Conservation (phyloP, 2,888 invertebrate species). For the Girardia tigrina region DNA sequence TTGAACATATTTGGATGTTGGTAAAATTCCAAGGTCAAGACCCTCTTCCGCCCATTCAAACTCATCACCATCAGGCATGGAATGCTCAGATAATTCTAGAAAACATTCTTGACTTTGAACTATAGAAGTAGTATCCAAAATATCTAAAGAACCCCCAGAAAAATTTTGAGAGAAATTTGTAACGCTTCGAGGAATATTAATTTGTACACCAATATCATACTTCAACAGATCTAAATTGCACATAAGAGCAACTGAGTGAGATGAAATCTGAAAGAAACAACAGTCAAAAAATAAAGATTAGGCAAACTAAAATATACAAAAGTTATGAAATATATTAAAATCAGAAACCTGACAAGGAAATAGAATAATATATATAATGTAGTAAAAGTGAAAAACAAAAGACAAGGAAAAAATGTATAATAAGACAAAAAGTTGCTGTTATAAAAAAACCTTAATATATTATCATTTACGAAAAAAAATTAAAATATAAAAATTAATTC, state of each 20-base stretch:
- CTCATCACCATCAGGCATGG: neutral
- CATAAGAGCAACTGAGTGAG: too few species aligned
- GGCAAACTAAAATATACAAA: too few species aligned
- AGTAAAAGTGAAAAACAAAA: too few species aligned
- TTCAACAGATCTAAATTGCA: too few species aligned
- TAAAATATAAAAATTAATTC: too few species aligned
- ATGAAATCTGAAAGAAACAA: neutral
- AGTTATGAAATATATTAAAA: too few species aligned
- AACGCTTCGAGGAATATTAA: neutral
- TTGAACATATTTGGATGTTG: neutral
- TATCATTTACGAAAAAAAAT: too few species aligned
- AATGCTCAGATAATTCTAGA: neutral
- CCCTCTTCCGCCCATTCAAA: slow-evolving; percentile 12
- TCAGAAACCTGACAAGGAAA: too few species aligned
- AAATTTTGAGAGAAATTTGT: neutral
- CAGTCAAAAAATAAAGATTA: neutral
- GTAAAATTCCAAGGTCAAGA: neutral
- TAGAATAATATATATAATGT: too few species aligned
- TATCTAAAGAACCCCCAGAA: neutral
- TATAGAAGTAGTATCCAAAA: neutral
- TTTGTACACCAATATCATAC: neutral
- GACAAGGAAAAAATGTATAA: too few species aligned
- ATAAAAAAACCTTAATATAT: too few species aligned
- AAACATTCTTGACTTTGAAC: neutral
- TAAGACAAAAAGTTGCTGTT: too few species aligned